A percentile compares a stretch with the other conserved stretches of the same genome.
Evolutionary conservation across 2,797 vertebrate genomes (phyloP).

Genomic region (Halcyon leucocephala): DNA sequence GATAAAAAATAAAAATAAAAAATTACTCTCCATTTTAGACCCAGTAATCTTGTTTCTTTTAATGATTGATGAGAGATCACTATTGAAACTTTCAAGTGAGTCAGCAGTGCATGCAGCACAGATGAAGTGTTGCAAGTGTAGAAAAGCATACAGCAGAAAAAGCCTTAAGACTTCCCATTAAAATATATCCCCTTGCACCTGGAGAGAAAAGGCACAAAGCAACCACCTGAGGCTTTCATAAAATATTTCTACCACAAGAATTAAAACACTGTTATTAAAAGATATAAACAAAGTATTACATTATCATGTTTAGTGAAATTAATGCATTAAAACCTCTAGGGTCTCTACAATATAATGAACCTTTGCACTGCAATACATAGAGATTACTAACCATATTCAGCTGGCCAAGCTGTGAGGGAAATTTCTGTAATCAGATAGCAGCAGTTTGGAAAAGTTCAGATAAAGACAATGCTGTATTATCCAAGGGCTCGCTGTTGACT

Average conservation of each 20-base stretch:
- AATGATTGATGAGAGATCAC: conserved; percentile 40
- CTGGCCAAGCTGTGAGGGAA: background rate
- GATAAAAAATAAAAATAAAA: background rate
- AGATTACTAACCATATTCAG: background rate
- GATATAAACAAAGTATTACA: background rate
- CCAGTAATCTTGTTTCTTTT: conserved; percentile 14
- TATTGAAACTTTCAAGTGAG: conserved; percentile 47
- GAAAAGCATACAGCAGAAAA: conserved; percentile 23
- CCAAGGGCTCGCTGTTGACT: background rate
- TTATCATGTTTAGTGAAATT: background rate
- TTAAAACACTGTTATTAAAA: background rate
- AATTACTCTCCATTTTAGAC: background rate
- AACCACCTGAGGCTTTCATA: background rate
- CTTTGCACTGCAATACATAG: background rate
- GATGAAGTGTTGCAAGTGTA: background rate
- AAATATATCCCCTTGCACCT: background rate
- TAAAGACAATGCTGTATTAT: background rate
- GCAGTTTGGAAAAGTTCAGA: background rate
- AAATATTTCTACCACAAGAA: background rate
- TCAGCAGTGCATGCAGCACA: background rate
- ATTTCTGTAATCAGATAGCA: background rate
- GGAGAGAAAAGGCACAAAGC: background rate
- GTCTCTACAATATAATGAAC: background rate
- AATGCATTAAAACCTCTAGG: background rate
- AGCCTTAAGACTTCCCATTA: conserved; percentile 2